phyloP scores from a whole-genome alignment of 1,140 invertebrate genomes.

The Palaemon carinicauda region DNA sequence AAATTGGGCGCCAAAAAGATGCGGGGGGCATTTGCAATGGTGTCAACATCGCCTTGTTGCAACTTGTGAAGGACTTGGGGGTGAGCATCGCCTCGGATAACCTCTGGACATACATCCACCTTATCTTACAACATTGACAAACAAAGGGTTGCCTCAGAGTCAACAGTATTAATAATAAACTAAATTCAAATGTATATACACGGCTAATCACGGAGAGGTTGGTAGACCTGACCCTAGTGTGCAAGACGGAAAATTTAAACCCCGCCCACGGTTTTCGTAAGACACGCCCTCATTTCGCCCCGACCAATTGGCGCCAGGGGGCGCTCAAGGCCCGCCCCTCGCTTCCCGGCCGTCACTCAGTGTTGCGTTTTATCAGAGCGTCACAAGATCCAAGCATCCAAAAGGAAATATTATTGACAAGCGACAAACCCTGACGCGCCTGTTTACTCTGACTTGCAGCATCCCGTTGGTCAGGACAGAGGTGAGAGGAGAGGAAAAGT shows the following conservation, averaged over 20 bases:
- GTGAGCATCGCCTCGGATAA: too few species aligned
- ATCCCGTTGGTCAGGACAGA: constrained; percentile 43
- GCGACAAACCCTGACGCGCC: constrained; percentile 54
- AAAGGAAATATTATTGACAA: constrained; percentile 57
- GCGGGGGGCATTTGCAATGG: constrained; percentile 46
- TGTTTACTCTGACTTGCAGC: constrained; percentile 48
- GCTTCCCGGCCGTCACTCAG: constrained; percentile 49
- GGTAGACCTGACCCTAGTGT: constrained; percentile 38
- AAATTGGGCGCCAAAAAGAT: constrained; percentile 56
- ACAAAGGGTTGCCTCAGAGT: too few species aligned
- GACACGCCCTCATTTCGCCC: neutral
- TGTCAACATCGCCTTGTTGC: constrained; percentile 28
- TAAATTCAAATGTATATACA: constrained; percentile 52
- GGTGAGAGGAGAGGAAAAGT: constrained; percentile 34
- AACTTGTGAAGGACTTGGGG: neutral
- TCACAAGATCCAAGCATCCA: constrained; percentile 53
- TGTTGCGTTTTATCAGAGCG: constrained; percentile 55
- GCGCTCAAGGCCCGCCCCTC: neutral
- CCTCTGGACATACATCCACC: too few species aligned
- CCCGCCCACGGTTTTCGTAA: constrained; percentile 24
- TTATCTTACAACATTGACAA: too few species aligned
- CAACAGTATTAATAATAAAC: constrained; percentile 17
- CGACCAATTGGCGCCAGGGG: constrained; percentile 4
- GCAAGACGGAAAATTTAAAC: neutral
- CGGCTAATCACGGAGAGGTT: constrained; percentile 21